phyloP scores from a whole-genome alignment of 2,888 invertebrate genomes.

The Phytoseiulus persimilis region DNA sequence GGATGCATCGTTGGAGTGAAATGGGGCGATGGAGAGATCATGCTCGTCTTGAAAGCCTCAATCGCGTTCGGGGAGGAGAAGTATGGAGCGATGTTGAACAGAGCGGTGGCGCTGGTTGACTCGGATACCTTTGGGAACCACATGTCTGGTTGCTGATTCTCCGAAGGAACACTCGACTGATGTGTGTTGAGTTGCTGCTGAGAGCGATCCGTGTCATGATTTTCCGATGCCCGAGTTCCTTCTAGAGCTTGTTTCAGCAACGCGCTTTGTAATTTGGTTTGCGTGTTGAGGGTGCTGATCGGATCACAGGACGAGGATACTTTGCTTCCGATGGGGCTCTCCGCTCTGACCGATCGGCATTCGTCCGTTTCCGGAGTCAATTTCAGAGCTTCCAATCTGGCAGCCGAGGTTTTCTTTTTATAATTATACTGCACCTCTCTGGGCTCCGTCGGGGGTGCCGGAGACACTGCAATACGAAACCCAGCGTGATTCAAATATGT shows the following conservation, averaged over 20 bases:
- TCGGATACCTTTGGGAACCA: background rate
- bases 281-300: background rate
- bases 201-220: background rate
- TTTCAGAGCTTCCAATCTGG: background rate
- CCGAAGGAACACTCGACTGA: background rate
- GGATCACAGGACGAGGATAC: background rate
- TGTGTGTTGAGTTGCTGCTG: background rate
- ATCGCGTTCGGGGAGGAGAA: background rate
- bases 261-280: background rate
- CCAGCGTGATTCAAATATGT: no score
- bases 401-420: conserved; percentile 27
- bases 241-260: background rate
- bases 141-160: background rate
- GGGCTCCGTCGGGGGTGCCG: background rate
- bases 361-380: background rate
- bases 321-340: background rate
- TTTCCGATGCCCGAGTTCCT: background rate
- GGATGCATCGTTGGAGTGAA: background rate
- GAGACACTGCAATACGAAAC: background rate
- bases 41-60: background rate
- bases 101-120: background rate
- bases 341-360: background rate
- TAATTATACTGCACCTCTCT: conserved; percentile 8
- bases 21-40: background rate
- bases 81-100: background rate